A percentile compares a stretch with the other conserved stretches of the same genome.
Evolutionary conservation across 1,140 invertebrate genomes (phyloP).

Genomic region (Ostrea edulis): DNA sequence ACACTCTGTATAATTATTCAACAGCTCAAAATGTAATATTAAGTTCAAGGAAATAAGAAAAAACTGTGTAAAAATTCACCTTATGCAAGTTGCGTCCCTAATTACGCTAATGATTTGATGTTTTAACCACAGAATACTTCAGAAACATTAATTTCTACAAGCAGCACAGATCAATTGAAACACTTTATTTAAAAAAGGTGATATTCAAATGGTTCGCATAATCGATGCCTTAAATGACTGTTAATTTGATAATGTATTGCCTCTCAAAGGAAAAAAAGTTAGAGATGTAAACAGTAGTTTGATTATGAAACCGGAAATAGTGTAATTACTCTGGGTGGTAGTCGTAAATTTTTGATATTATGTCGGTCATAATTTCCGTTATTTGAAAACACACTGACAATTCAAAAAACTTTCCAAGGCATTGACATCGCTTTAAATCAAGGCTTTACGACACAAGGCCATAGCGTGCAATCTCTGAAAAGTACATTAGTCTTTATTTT

Average conservation of each 20-base stretch:
- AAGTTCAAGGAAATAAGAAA: not conserved
- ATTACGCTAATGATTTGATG: too few species aligned
- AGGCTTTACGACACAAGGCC: not conserved
- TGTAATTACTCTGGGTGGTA: conserved; percentile 30
- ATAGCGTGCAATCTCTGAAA: not conserved
- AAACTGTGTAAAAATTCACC: not conserved
- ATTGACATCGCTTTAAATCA: not conserved
- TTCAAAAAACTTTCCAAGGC: not conserved
- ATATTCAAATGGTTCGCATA: conserved; percentile 23
- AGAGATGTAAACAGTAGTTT: conserved; percentile 3
- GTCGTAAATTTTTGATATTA: conserved; percentile 27
- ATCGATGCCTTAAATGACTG: conserved; percentile 29
- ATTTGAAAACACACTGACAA: conserved; percentile 7
- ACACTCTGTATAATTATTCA: too few species aligned
- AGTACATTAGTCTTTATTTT: not conserved
- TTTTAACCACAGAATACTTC: not conserved
- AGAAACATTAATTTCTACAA: not conserved
- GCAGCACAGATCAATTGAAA: conserved; percentile 3
- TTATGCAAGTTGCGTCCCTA: not conserved
- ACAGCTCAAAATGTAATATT: not conserved
- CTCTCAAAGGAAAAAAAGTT: not conserved
- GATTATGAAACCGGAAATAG: conserved; percentile 26
- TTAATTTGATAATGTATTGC: conserved; percentile 30
- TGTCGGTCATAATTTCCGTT: conserved; percentile 15
- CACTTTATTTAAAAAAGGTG: not conserved